These are phyloP conservation scores for Iselma pallidipennis DNA, from an alignment of 2,888 invertebrate genomes.

Conservation along the genomic window DNA sequence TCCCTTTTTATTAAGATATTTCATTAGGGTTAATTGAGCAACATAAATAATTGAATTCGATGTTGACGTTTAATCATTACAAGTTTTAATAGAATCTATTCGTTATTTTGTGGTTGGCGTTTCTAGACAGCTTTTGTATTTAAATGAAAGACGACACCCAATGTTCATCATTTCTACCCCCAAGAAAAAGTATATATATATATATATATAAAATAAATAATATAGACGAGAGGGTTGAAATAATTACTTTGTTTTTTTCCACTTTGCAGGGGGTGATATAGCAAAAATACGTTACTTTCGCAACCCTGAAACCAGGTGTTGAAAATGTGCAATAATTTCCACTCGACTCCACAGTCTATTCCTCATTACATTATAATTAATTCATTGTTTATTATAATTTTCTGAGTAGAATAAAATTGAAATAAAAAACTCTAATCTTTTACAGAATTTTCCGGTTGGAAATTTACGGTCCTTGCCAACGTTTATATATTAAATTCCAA, in stretches of 20 bases:
- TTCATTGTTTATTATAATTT: not conserved
- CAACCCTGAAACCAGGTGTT: conserved; percentile 19
- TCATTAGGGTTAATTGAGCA: conserved; percentile 14
- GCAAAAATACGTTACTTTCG: conserved; percentile 22
- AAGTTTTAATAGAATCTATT: not conserved
- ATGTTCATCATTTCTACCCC: too few species aligned
- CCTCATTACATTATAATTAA: conserved; percentile 1
- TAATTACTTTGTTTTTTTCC: not conserved
- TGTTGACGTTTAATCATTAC: conserved; percentile 20
- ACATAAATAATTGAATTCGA: conserved; percentile 19
- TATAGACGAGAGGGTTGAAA: not conserved
- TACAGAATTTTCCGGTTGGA: not conserved
- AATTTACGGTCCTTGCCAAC: not conserved
- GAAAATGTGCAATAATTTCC: conserved; percentile 20
- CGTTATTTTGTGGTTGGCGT: not conserved
- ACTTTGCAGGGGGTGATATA: not conserved
- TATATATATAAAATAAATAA: not conserved
- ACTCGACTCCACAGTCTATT: conserved; percentile 1
- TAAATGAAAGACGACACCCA: too few species aligned
- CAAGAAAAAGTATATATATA: too few species aligned
- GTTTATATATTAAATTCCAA: not conserved
- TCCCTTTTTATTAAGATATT: conserved; percentile 20
- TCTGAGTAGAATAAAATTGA: not conserved
- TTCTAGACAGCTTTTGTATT: not conserved
- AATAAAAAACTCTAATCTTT: not conserved